These are phyloP conservation scores for Tyrophagus putrescentiae DNA, from an alignment of 1,140 invertebrate species.

Conservation along the genomic window DNA sequence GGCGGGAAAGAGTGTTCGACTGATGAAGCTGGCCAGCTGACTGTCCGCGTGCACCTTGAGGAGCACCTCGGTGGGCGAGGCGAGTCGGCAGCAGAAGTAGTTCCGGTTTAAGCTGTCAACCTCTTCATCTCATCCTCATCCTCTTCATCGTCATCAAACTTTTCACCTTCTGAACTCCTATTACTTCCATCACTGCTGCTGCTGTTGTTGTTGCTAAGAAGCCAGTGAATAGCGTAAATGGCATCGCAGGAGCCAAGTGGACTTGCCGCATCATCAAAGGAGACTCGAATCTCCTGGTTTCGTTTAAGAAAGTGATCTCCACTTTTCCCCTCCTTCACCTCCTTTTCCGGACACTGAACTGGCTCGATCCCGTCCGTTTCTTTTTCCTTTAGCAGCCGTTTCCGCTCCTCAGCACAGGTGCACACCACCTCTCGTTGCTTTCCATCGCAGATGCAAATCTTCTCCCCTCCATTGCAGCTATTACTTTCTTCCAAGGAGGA, in stretches of 20 bases:
- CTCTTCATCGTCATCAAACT: neutral
- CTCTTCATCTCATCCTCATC: neutral
- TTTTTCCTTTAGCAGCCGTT: neutral
- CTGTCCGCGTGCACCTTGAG: neutral
- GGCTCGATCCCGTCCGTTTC: neutral
- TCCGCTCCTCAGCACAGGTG: neutral
- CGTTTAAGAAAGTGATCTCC: neutral
- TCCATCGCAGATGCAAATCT: conserved; percentile 2
- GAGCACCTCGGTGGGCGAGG: neutral
- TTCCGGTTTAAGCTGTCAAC: no score
- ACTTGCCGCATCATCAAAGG: neutral
- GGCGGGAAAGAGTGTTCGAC: neutral
- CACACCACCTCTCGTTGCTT: neutral
- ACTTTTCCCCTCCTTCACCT: neutral
- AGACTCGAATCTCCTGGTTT: neutral
- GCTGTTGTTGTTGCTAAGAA: neutral
- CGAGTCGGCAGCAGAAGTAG: neutral
- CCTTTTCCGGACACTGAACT: no score
- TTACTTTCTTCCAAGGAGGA: neutral
- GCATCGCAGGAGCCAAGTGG: neutral
- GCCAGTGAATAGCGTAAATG: neutral
- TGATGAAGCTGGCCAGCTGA: neutral
- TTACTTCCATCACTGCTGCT: no score
- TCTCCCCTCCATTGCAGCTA: neutral
- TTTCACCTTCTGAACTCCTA: neutral